Evolutionary conservation across 92 coral and sea anemone genomes (phyloP), one percentile per base, ranked within the genome.

Genomic region (Anthopleura xanthogrammica): DNA sequence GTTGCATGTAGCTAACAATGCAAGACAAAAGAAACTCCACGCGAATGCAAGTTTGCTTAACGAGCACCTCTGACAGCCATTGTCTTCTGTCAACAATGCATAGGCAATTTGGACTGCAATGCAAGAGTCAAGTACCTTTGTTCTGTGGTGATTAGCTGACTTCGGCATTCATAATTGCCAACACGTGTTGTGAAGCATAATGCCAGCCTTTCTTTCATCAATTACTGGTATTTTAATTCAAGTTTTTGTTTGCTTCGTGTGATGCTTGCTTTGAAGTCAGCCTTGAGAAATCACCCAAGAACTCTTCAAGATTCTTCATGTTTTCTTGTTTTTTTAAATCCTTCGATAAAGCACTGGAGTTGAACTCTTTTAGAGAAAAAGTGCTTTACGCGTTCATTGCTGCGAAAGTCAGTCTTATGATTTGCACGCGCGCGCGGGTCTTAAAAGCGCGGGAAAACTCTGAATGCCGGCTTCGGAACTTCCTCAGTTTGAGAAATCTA

Each of bases 61-160:
- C 66, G 76, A 80, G 60, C 60, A 8, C 57, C 76, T 65, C 64
- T 20, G 56, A 50, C 16, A 20, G 16, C 48, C 57, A 40, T 68
- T 70, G 52, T 71, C 65, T 48, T 17, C 40, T 40, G 14, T 68
- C 52, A 81, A 80, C 83, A 80, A 50, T 80, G 83, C 62, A 13
- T 36, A 5, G 55, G 84, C 84, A 70, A 81, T 68, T 80, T 66
- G 83, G 83, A 66, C 50, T 80, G 83, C 76, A 80, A 80, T 41
- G 43, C 24, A 56, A 56, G 29, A 39, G n/a, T 62, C 40, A 62
- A 16, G 10, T 29, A 5, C 71, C n/a, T 36, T 57, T 60, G 82
- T 57, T 40, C 43, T 41, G 14, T 24, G 40, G 82, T 57, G 66
- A 79, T 79, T 77, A 77, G n/a, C 65, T 52, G 36, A 13, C 41